Base-by-base conservation (phyloP, 2,113 vertebrate genomes). In the Coptodon rendalli region DNA sequence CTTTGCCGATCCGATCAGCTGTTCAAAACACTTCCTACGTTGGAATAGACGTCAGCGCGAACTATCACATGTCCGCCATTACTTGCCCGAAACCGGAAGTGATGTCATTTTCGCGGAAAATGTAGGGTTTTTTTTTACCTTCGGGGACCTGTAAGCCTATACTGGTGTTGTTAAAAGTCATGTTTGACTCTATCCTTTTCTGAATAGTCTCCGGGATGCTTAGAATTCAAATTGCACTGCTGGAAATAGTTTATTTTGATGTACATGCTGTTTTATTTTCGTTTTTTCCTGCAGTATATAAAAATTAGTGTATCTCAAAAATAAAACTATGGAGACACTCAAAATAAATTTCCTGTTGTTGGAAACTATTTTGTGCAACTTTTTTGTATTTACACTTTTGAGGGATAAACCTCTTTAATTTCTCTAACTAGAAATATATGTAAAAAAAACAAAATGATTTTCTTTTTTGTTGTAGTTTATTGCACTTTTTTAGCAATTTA, bases 381-480 rank as follows among this genome's bases (percentile, higher is more conserved):
- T 59, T 59, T 59, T 59, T 59, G 3, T 59, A 59, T 59, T 29
- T 59, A 59, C 24, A 59, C 24, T 59, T 59, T 59, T 59, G 13
- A 59, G 7, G 7, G 3, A 59, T 29, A 59, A 59, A 0, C 56
- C 0, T 59, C 7, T 59, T 2, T 16, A 59, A 59, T 59, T 29
- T 59, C 24, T 59, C 56, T 59, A 59, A 31, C 14, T 31, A 59
- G 5, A 59, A 59, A 31, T 59, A 31, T 31, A 31, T 59, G 1
- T 31, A 0, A 11, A 53, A 57, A 57, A 57, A 22, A 4, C 17
- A 52, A 56, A 56, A 56, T 1, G 2, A 24, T 56, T 56, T 56
- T 56, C 13, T 1, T 59, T 59, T 29, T 29, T 59, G 7, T 29
- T 59, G 56, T 59, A 29, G 13, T 59, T 59, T 59, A 59, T 29